Base-by-base conservation (phyloP, 2,113 vertebrate species). In the Kryptolebias marmoratus region DNA sequence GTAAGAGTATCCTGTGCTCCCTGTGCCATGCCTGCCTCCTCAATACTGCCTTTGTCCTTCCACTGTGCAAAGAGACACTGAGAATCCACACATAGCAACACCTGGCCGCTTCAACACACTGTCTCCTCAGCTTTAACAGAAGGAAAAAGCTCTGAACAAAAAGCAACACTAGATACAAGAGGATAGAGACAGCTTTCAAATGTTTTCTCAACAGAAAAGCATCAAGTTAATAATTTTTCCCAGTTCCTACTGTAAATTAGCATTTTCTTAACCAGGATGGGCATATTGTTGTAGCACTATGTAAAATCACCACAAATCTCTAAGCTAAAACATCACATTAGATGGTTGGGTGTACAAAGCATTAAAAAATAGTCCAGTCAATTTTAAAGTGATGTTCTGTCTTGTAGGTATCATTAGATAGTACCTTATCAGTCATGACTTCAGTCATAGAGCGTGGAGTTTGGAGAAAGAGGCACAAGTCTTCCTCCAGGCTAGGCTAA, bases 1-100 rank as follows among this genome's bases (percentile, higher is more conserved):
- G 93, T 94, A 94, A 94, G 92, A 93, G 91, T 93, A 94, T 93
- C 91, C 92, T 92, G 85, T 90, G 86, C 90, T 93, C 90, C 83
- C 90, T 87, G 89, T 88, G 87, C 86, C 87, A 87, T 89, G 91
- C 87, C 83, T 79, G 83, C 83, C 81, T 87, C 87, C 85, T 94
- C 92, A 94, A 94, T 93, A 90, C 90, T 76, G 87, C 83, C 92
- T 93, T 94, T 94, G 93, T 94, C 91, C 89, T 90, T 73, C 77
- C 78, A 85, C 83, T 89, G 88, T 89, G 88, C 89, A 90, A 85
- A 85, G 88, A 88, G 92, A 94, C 92, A 93, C 89, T 91, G 91
- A 94, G 90, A 93, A 92, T 91, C 83, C 86, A 87, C 90, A 87
- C 79, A 86, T 84, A 87, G 85, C 83, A 92, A 93, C 93, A 94